Evolutionary conservation across 2,113 vertebrate species (phyloP), one percentile per base, ranked within the genome.

Genomic region (Hippocampus guttulatus): DNA sequence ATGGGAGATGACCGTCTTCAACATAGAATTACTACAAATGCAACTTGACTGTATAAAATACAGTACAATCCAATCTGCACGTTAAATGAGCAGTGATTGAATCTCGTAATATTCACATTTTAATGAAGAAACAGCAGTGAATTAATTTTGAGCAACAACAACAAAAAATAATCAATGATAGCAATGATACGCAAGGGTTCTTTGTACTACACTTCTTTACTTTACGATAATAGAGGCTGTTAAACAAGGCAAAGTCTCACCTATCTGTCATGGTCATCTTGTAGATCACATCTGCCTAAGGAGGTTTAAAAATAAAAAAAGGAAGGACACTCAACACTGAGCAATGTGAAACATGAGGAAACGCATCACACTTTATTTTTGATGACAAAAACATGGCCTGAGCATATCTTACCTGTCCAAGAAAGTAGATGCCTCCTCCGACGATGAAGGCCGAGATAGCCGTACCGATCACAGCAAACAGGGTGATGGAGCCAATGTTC

Each of bases 191-290:
- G 6, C 8, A n/a, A 54, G 20, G 20, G 51, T 8, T 18, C 15
- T 49, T 49, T 49, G 16, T 49, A 49, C 4, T 6, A 0, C 15
- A 49, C 47, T n/a, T 10, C 21, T 8, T n/a, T 33, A 30, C 33
- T 33, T 18, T 20, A 2, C 15, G 18, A 61, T 16, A 33, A 16
- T 16, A 27, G 27, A 27, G 11, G 43, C 12, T 45, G 43, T 45
- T 2, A 51, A 51, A 38, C 10, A 40, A 38, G 16, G 8, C 0
- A 16, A 45, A 10, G 6, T 10, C 82, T 93, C 92, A 98, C 97
- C 97, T 99, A 91, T 99, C 97, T 68, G 97, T 98, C 97, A 99
- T 98, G 79, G 94, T 94, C 92, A 99, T 95, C 88, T 99, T 98
- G 91, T 97, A 96, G 91, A 99, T 98, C 60, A 99, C 95, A 88